Base-by-base conservation (phyloP, 2,888 invertebrate genomes). In the Notodonta dromedarius region DNA sequence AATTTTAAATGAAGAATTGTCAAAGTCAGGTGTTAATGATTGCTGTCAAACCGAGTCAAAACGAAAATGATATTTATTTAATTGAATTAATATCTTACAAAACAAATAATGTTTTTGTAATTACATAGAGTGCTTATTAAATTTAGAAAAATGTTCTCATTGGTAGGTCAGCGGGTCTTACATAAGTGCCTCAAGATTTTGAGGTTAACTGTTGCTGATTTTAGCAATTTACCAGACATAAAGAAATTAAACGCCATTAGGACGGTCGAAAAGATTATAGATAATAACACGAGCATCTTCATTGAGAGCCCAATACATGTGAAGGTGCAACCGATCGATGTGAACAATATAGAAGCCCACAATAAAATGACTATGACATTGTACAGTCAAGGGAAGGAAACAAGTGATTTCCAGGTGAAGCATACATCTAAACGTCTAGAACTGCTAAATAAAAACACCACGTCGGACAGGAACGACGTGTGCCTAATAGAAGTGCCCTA, bases 281-380 rank as follows among this genome's bases (percentile, higher is more conserved):
- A 93, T 58, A 87, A 85, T 58, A 91, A 89, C 65, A 91, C 94
- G 14, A 89, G 86, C 69, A 93, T 94, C 61, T 93, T 92, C 62
- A 89, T 94, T 16, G 94, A 94, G 63, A 94, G 94, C 63, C 94
- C 94, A 40, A 94, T 94, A 73, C 93, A 94, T 72, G 93, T 94
- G 54, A 93, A 89, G 71, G 86, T 94, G 55, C 85, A 88, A 65
- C 94, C 94, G 4, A 92, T 94, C 65, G 93, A 94, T 65, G 89
- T 91, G 0, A 89, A 91, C 60, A 90, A 93, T 64, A 60, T 91
- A 46, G 87, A 85, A 56, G 88, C 92, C 58, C 94, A 94, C 63
- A 87, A 94, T 71, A 93, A 83, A 70, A 76, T 94, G 55, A 91
- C 90, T 63, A 92, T 94, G 90, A 89, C 88, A 65, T 74, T 94